These are phyloP conservation scores for Antedon mediterranea DNA, from an alignment of 53 echinoderm and acorn worm species.

Conservation along the genomic window DNA sequence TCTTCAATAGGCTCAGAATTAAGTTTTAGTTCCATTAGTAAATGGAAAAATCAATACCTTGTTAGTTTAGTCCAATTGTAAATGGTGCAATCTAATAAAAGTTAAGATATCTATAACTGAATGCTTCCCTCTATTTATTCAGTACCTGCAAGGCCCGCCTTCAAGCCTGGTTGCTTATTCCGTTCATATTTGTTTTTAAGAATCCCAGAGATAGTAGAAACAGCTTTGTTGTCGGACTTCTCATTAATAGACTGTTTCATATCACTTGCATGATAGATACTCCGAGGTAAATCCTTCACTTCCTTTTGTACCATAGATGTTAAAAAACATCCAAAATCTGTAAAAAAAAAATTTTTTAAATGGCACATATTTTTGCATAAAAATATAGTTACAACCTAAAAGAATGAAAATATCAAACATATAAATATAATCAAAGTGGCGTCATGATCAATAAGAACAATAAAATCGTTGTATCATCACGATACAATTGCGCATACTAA, in stretches of 20 bases:
- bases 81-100: too few relatives aligned
- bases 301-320: constrained; percentile 45
- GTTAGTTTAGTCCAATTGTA: too few relatives aligned
- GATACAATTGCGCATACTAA: too few relatives aligned
- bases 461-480: too few relatives aligned
- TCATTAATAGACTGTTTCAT: constrained; percentile 16
- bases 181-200: constrained; percentile 41
- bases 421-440: too few relatives aligned
- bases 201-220: constrained; percentile 22
- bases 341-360: neutral
- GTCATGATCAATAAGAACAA: too few relatives aligned
- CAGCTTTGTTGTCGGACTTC: constrained; percentile 12
- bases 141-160: constrained; percentile 50
- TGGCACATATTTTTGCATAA: neutral
- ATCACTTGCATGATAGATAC: constrained; percentile 28
- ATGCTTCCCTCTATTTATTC: neutral
- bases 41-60: too few relatives aligned
- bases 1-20: too few relatives aligned
- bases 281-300: constrained; percentile 41
- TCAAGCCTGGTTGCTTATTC: constrained; percentile 49
- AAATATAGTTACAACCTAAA: neutral
- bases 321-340: constrained; percentile 39
- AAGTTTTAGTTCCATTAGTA: too few relatives aligned
- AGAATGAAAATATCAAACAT: neutral
- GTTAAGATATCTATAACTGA: too few relatives aligned